phyloP scores from a whole-genome alignment of 30 jellyfish, hydroid and myxozoan genomes.

The Turritopsis dohrnii region DNA sequence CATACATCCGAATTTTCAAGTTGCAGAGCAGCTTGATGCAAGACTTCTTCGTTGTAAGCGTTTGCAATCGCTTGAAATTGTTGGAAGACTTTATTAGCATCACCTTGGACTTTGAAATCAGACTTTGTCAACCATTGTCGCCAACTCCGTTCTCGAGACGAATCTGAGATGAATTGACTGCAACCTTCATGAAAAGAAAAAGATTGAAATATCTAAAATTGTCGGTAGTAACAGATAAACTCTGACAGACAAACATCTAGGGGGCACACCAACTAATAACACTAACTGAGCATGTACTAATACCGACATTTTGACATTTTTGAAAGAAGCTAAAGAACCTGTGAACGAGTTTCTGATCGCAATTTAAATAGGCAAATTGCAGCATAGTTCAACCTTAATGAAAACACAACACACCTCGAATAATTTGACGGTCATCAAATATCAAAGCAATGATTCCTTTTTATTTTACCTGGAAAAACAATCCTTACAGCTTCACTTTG shows the following conservation, averaged over 20 bases:
- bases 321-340: too few species aligned
- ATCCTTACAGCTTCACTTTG: conserved; percentile 46
- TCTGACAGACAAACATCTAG: too few species aligned
- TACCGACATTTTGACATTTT: too few species aligned
- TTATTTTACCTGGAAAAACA: conserved; percentile 43
- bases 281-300: too few species aligned
- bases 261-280: too few species aligned
- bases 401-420: too few species aligned
- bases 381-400: too few species aligned
- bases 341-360: too few species aligned
- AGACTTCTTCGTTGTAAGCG: conserved; percentile 39
- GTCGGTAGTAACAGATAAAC: too few species aligned
- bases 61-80: conserved; percentile 39
- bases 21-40: conserved; percentile 45
- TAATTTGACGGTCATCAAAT: neutral
- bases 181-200: conserved; percentile 8
- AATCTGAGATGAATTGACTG: conserved; percentile 27
- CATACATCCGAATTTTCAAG: conserved; percentile 41
- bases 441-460: neutral
- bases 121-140: conserved; percentile 32
- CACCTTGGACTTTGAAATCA: conserved; percentile 25
- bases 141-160: conserved; percentile 41
- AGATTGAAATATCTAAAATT: neutral
- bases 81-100: conserved; percentile 5
- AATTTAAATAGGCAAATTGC: too few species aligned